Evolutionary conservation across 2,797 vertebrate species (phyloP), one percentile per base, ranked within the genome.

Genomic region (Philypnodon macrostomus): DNA sequence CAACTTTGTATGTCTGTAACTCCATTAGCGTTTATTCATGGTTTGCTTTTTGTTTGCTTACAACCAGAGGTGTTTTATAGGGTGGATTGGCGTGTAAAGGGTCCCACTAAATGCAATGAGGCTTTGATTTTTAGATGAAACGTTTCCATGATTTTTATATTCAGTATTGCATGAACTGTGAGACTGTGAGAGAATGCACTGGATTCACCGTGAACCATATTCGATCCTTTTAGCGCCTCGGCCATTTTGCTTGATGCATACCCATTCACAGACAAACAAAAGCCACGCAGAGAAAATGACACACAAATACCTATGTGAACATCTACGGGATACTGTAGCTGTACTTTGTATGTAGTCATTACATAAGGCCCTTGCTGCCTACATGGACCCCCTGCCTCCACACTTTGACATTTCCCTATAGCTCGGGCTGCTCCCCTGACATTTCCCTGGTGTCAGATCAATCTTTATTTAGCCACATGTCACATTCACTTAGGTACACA

Each of bases 391-490:
- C 1, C 59, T 67, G 69, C 72, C 52, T 80, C 53, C 26, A 34
- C 63, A 56, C 31, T 1, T 48, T 90, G 90, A 88, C 89, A 91
- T 91, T 90, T 90, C 61, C 73, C 73, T 58, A 44, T 44, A 53
- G 73, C 80, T 76, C 33, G 2, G 67, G 60, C 65, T 69, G 69
- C 75, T 69, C 63, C 63, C 55, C 61, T 90, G 90, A 90, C 88
- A 92, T 92, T 91, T 89, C 71, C 80, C 82, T 71, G 70, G 87
- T 89, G 87, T 88, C 88, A 89, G 77, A 92, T 91, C 84, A 87
- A 88, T 91, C 85, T 87, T 85, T 78, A 86, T 88, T 88, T 84
- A 83, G 66, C 77, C 80, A 68, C 58, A 72, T 77, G 86, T 90
- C 88, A 89, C 82, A 86, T 88, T 63, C 76, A 81, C 80, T 90